Percentiles rank a stretch among this genome's conserved stretches.
phyloP scores from a whole-genome alignment of 2,888 invertebrate genomes.

The Latheticus oryzae region DNA sequence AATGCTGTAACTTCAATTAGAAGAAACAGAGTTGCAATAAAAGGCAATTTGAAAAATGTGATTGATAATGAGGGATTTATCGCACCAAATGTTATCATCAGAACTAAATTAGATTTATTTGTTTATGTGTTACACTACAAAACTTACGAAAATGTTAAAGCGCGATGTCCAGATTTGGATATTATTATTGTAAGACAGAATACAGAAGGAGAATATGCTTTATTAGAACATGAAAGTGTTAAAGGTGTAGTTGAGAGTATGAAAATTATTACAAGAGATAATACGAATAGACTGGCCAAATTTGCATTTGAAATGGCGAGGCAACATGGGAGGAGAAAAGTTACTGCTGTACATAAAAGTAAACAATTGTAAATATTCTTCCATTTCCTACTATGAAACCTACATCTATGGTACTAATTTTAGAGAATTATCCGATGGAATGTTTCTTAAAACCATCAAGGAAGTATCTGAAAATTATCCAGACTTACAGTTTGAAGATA shows the following conservation, averaged over 20 bases:
- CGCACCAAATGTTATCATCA: conserved; percentile 67
- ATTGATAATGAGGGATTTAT: conserved; percentile 19
- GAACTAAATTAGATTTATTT: conserved; percentile 68
- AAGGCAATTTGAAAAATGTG: conserved; percentile 68
- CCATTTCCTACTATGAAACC: neutral
- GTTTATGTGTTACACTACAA: conserved; percentile 70
- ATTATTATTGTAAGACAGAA: conserved; percentile 72
- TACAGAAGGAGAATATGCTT: conserved; percentile 73
- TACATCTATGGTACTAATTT: neutral
- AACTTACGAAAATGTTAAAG: conserved; percentile 65
- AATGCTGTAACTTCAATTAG: conserved; percentile 51
- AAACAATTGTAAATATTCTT: conserved; percentile 67
- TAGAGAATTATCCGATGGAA: conserved; percentile 50
- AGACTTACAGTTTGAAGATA: conserved; percentile 47
- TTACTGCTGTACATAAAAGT: conserved; percentile 73
- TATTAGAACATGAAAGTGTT: conserved; percentile 71
- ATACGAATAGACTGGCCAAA: conserved; percentile 68
- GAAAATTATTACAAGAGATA: conserved; percentile 67
- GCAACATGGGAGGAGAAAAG: conserved; percentile 68
- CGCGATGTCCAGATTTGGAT: conserved; percentile 65
- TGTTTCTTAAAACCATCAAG: conserved; percentile 52
- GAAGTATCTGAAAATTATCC: conserved; percentile 47
- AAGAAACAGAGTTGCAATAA: conserved; percentile 53
- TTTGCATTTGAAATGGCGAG: conserved; percentile 72
- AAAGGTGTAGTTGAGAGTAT: conserved; percentile 72